Conservation (phyloP, 2,797 vertebrate species). For the Oceanodroma leucorhoa region DNA sequence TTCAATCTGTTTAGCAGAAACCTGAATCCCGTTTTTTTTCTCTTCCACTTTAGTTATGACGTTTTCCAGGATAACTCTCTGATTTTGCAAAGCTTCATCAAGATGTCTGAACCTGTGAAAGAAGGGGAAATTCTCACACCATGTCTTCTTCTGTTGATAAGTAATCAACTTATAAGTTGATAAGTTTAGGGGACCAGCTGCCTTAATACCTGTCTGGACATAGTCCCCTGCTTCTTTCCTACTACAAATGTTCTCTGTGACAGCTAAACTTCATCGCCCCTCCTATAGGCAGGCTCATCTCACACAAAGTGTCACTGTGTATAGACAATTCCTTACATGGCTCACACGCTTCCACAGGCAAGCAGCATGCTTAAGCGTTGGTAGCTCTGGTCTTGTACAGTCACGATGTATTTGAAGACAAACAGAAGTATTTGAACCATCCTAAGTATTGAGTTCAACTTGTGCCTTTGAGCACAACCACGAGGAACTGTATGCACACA, state of each 20-base stretch:
- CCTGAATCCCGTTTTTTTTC: conserved; percentile 75
- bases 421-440: neutral
- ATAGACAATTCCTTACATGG: neutral
- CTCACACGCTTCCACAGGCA: neutral
- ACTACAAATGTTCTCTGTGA: neutral
- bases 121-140: neutral
- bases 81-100: conserved; percentile 79
- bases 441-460: neutral
- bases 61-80: conserved; percentile 78
- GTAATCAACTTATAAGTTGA: neutral
- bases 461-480: neutral
- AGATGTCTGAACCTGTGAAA: conserved; percentile 75
- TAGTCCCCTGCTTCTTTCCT: neutral
- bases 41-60: conserved; percentile 79
- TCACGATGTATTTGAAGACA: neutral
- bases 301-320: neutral
- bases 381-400: neutral
- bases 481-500: neutral
- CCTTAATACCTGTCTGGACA: neutral
- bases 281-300: neutral
- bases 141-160: neutral
- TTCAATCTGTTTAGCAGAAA: conserved; percentile 79
- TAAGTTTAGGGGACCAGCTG: neutral
- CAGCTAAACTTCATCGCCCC: neutral
- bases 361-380: neutral